Base-by-base conservation (phyloP, 2,888 invertebrate genomes). In the Beris morrisii region DNA sequence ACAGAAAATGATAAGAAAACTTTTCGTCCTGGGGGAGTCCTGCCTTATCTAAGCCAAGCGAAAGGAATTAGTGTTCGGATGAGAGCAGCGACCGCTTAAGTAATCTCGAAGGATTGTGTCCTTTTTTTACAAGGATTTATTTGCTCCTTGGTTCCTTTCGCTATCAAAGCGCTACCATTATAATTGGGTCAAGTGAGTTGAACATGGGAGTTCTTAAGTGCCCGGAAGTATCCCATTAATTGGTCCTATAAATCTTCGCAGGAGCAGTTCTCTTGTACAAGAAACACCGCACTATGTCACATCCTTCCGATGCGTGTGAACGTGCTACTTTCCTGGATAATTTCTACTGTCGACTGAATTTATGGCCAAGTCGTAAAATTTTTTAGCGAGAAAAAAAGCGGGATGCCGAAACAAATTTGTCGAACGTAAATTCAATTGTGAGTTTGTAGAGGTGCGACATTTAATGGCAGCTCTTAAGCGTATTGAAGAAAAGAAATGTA, bases 181-280 rank as follows among this genome's bases (percentile, higher is more conserved):
- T 22, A 44, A 38, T 38, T 38, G 9, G 46, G 45, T 58, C 46
- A 44, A 38, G 52, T 52, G 30, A 38, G 32, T 52, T 50, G 50
- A 38, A 52, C 52, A 61, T 61, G 12, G 22, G 61, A 61, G 61
- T 61, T 43, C 61, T 61, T 61, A 52, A 61, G 52, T 50, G 61
- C 52, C 38, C 61, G 52, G 46, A 61, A 61, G 61, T 50, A 52
- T 52, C 50, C 43, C 32, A 38, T 61, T 61, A 61, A 61, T 61
- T 61, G 61, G 43, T 22, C 38, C 28, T 30, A 52, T 61, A 61
- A 61, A 61, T 61, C 61, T 52, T 61, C 32, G 5, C 38, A 38
- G 9, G 38, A 38, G 7, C 38, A 9, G 5, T 38, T 38, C 5
- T 1, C 38, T 38, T 38, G 7, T 38, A 9, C 38, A 38, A 22